Conservation (phyloP, 2,797 vertebrate species). For the Myoxocephalus aenaeus region DNA sequence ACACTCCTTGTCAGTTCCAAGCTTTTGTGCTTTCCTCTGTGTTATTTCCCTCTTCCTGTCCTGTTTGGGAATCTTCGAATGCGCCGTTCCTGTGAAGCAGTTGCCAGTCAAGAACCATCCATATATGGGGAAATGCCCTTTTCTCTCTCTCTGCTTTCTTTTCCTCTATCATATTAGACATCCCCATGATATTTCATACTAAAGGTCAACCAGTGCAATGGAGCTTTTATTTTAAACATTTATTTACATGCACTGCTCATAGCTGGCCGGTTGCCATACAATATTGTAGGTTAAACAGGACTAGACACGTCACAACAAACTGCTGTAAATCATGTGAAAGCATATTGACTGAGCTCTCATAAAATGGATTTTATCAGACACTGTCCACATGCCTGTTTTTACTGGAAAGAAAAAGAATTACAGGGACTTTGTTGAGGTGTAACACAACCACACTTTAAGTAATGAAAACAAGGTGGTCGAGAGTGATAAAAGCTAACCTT, state of each 20-base stretch:
- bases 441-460: slow-evolving; percentile 38
- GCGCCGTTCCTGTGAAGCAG: slow-evolving; percentile 35
- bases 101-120: slow-evolving; percentile 47
- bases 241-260: slow-evolving; percentile 14
- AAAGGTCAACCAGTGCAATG: slow-evolving; percentile 28
- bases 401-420: slow-evolving; percentile 29
- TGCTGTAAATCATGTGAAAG: slow-evolving; percentile 54
- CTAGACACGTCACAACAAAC: slow-evolving; percentile 45
- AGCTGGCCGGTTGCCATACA: slow-evolving; percentile 32
- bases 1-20: slow-evolving; percentile 32
- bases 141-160: slow-evolving; percentile 1
- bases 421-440: slow-evolving; percentile 40
- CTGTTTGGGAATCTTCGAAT: slow-evolving; percentile 55
- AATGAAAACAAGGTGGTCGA: slow-evolving; percentile 68
- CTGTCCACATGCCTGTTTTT: slow-evolving; percentile 54
- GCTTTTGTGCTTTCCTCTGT: slow-evolving; percentile 23
- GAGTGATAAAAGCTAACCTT: slow-evolving; percentile 53
- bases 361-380: slow-evolving; percentile 60
- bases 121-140: slow-evolving; percentile 56
- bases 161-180: slow-evolving; percentile 22
- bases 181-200: slow-evolving; percentile 29
- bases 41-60: slow-evolving; percentile 53
- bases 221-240: slow-evolving; percentile 8
- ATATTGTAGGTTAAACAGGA: slow-evolving; percentile 42
- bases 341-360: slow-evolving; percentile 47